Conservation (phyloP, 92 coral and sea anemone genomes). For the Meandrina meandrites region DNA sequence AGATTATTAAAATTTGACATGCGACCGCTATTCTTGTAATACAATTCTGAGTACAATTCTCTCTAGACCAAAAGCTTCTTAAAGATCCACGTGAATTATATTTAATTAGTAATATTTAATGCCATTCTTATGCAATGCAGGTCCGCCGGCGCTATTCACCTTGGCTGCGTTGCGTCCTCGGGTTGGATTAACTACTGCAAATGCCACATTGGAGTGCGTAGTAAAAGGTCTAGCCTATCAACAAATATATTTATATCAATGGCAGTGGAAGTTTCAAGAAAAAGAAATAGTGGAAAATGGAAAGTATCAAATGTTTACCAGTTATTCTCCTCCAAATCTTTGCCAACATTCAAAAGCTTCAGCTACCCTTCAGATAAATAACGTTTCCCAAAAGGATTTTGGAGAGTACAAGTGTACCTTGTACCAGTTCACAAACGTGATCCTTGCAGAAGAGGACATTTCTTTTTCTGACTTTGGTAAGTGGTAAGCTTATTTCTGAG, state of each 20-base stretch:
- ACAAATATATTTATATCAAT: not conserved
- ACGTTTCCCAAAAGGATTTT: not conserved
- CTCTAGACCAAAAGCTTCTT: too few relatives aligned
- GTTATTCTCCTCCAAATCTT: not conserved
- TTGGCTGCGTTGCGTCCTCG: not conserved
- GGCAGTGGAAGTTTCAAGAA: constrained; percentile 8
- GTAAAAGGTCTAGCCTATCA: not conserved
- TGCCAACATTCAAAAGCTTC: not conserved
- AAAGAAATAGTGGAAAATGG: not conserved
- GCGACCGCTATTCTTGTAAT: too few relatives aligned
- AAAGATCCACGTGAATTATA: too few relatives aligned
- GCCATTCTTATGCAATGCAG: not conserved
- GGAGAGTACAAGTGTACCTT: not conserved
- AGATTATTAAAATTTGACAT: too few relatives aligned
- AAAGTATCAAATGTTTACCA: not conserved
- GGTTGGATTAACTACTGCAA: not conserved
- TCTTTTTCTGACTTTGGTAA: not conserved
- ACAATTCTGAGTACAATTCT: too few relatives aligned
- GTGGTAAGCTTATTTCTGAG: not conserved
- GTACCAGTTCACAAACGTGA: not conserved
- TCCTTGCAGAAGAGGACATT: not conserved
- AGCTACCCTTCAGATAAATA: not conserved
- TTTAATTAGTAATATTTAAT: too few relatives aligned
- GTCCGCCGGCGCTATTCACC: not conserved
- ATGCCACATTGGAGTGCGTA: not conserved